A percentile compares a stretch with the other conserved stretches of the same genome.
Conservation (phyloP, 2,113 vertebrate genomes). For the Hipposideros armiger region DNA sequence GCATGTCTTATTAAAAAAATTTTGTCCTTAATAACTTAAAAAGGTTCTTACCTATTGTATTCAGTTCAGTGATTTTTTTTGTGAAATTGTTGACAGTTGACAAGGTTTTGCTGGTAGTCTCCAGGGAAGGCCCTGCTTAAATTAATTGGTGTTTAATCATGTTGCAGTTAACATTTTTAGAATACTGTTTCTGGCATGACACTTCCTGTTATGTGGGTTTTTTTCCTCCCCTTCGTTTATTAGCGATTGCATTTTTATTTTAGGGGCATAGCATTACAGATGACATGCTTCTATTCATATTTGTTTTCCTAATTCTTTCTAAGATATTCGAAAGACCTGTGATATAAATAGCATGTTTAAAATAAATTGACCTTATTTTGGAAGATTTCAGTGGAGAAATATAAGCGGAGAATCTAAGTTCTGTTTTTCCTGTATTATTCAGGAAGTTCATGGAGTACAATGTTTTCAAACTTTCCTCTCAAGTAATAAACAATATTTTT, state of each 20-base stretch:
- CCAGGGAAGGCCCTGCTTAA: constrained; percentile 35
- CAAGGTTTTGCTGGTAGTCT: constrained; percentile 48
- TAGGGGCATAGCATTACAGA: not conserved
- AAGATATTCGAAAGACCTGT: constrained; percentile 57
- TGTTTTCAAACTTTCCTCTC: constrained; percentile 61
- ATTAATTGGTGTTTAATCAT: constrained; percentile 60
- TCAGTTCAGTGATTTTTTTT: not conserved
- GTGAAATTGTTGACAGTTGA: not conserved
- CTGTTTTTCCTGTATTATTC: constrained; percentile 36
- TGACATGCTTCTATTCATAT: constrained; percentile 25
- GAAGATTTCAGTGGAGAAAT: constrained; percentile 59
- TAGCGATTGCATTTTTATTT: constrained; percentile 63
- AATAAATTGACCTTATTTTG: constrained; percentile 57
- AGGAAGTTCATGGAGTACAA: constrained; percentile 43
- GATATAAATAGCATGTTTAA: constrained; percentile 68
- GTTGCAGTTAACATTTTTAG: constrained; percentile 59
- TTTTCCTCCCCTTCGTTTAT: not conserved
- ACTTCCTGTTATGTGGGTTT: not conserved
- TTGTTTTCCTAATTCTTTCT: constrained; percentile 26
- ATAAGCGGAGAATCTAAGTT: not conserved
- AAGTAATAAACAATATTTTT: constrained; percentile 61
- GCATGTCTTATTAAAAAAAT: too few species aligned
- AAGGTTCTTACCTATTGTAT: not conserved
- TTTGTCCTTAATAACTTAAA: not conserved
- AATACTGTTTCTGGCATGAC: constrained; percentile 29